Percentiles rank a stretch among this genome's conserved stretches.
These are phyloP conservation scores for Pseudomyrmex flavicornis DNA, from an alignment of 1,140 invertebrate genomes.

Conservation along the genomic window DNA sequence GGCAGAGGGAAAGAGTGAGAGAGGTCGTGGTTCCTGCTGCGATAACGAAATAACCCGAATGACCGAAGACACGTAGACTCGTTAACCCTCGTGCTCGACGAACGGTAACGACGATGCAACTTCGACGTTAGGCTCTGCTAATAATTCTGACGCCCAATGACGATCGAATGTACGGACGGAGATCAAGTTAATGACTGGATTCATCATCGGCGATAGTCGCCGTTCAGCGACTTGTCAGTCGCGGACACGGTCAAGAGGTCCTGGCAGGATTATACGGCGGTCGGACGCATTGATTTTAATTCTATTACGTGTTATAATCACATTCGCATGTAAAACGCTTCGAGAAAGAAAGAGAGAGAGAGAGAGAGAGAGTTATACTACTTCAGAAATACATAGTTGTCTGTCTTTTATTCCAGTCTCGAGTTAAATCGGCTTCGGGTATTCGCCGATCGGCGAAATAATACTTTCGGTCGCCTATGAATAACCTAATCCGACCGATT, in stretches of 20 bases:
- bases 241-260: slow-evolving; percentile 58
- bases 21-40: slow-evolving; percentile 57
- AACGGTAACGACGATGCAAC: slow-evolving; percentile 65
- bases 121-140: slow-evolving; percentile 54
- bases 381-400: background rate
- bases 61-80: slow-evolving; percentile 62
- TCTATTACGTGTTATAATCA: slow-evolving; percentile 9
- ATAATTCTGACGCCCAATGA: slow-evolving; percentile 63
- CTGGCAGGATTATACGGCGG: slow-evolving; percentile 30
- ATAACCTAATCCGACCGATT: slow-evolving; percentile 3
- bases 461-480: background rate
- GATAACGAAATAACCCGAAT: slow-evolving; percentile 66
- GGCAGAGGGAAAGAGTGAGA: slow-evolving; percentile 20
- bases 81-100: slow-evolving; percentile 64
- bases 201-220: slow-evolving; percentile 58
- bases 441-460: no score
- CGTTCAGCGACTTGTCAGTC: slow-evolving; percentile 57
- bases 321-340: background rate
- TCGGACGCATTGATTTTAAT: slow-evolving; percentile 41
- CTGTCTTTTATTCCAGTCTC: background rate
- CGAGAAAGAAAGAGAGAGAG: no score
- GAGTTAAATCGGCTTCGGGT: background rate
- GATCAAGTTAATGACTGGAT: slow-evolving; percentile 65
- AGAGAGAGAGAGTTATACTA: no score
- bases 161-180: slow-evolving; percentile 52